Evolutionary conservation across 2,113 vertebrate species (phyloP).

Genomic region (Motacilla tschutschensis): DNA sequence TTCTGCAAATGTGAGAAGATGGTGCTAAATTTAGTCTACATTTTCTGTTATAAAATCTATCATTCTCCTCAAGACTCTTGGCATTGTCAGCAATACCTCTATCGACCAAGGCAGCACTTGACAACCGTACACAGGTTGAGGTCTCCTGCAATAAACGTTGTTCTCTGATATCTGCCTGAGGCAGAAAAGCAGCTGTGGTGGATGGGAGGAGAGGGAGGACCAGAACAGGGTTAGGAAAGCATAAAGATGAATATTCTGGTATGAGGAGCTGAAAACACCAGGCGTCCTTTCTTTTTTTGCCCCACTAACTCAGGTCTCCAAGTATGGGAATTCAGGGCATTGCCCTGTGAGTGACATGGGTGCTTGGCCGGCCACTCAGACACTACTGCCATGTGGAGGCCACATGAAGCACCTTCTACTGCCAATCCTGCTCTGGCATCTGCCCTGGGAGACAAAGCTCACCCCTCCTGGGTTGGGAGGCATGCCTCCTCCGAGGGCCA

Average conservation of each 20-base stretch:
- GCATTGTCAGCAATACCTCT: not conserved
- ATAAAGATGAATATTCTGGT: not conserved
- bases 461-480: not conserved
- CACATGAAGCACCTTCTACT: not conserved
- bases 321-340: not conserved
- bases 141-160: not conserved
- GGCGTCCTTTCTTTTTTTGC: not conserved
- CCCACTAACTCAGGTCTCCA: not conserved
- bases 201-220: not conserved
- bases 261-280: not conserved
- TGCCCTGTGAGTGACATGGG: not conserved
- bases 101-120: not conserved
- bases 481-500: not conserved
- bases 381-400: not conserved
- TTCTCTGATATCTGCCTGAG: not conserved
- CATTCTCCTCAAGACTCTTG: not conserved
- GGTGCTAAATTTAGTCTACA: not conserved
- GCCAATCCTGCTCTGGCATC: too few relatives aligned
- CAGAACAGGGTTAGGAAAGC: not conserved
- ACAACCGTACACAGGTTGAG: not conserved
- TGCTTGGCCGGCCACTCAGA: not conserved
- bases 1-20: not conserved
- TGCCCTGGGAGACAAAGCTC: not conserved
- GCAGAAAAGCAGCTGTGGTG: not conserved
- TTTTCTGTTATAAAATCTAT: not conserved